Base-by-base conservation (phyloP, 2,113 vertebrate species). In the Leuciscus idus region DNA sequence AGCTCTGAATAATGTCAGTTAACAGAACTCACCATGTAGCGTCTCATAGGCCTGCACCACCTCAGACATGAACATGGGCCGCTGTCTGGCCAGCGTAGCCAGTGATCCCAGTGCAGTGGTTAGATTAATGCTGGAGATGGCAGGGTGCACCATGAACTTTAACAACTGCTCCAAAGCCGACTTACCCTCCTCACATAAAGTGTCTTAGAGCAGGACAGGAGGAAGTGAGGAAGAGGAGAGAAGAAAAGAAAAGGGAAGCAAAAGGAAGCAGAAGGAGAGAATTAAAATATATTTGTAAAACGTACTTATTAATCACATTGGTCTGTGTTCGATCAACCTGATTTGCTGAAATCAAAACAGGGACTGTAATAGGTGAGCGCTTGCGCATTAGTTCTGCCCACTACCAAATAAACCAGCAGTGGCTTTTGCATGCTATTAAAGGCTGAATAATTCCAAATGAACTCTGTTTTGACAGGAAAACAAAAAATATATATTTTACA, bases 1-100 rank as follows among this genome's bases (percentile, higher is more conserved):
- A 23, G 55, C 70, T 70, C 30, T 43, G 10, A 59, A 50, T 28
- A 77, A 77, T 6, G 50, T 21, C 13, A 55, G 26, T 21, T 2
- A 52, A 30, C 1, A 10, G 2, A 52, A 36, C 92, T 93, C 79
- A 99, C 97, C 98, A 0, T 99, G 98, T 1, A 99, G 92, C 0
- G 96, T 98, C 91, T 98, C 98, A 0, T 98, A 98, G 5, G 98
- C 96, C 81, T 98, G 98, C 89, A 99, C 97, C 90, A 99, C 98
- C 87, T 98, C 96, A 0, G 97, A 97, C 98, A 99, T 98, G 92
- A 98, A 98, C 96, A 98, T 98, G 4, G 98, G 98, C 7, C 98
- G 94, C 91, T 99, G 98, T 13, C 97, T 94, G 39, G 98, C 97
- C 0, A 99, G 95, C 0, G 96, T 96, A 87, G 98, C 98, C 75